phyloP scores from a whole-genome alignment of 2,888 invertebrate genomes.

The Metacarcinus magister region DNA sequence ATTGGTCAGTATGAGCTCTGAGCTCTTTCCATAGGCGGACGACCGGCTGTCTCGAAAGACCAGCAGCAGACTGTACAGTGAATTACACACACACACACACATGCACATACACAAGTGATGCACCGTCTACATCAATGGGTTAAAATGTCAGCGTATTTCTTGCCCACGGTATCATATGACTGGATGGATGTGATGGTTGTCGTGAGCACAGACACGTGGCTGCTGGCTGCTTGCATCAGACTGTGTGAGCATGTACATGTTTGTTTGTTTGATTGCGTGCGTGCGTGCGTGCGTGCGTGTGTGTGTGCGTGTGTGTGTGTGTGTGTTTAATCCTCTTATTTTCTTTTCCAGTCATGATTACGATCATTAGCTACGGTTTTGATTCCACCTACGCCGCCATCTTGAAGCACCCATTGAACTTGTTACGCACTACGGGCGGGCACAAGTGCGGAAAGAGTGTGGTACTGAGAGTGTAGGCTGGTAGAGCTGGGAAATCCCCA shows the following conservation, averaged over 20 bases:
- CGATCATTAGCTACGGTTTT: background rate
- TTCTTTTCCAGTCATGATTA: background rate
- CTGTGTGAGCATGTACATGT: too few species aligned
- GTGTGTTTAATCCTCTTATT: background rate
- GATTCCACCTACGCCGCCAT: background rate
- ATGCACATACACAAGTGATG: too few species aligned
- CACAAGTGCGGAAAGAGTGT: background rate
- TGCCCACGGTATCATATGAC: too few species aligned
- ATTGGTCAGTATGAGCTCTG: too few species aligned
- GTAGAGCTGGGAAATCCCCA: background rate
- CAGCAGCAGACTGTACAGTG: too few species aligned
- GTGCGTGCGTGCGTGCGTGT: background rate
- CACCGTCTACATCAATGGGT: too few species aligned
- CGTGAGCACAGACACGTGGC: too few species aligned
- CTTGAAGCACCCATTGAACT: background rate
- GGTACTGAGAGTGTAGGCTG: background rate
- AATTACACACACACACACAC: too few species aligned
- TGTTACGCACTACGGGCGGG: background rate
- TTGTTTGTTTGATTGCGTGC: background rate
- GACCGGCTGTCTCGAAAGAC: background rate
- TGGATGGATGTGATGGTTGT: too few species aligned
- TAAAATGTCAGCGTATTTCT: too few species aligned
- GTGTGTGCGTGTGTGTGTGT: background rate
- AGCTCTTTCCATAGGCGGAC: too few species aligned
- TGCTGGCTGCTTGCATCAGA: too few species aligned